Percentiles rank a stretch among this genome's conserved stretches.
These are phyloP conservation scores for Venustaconcha ellipsiformis DNA, from an alignment of 1,140 invertebrate species.

Conservation along the genomic window DNA sequence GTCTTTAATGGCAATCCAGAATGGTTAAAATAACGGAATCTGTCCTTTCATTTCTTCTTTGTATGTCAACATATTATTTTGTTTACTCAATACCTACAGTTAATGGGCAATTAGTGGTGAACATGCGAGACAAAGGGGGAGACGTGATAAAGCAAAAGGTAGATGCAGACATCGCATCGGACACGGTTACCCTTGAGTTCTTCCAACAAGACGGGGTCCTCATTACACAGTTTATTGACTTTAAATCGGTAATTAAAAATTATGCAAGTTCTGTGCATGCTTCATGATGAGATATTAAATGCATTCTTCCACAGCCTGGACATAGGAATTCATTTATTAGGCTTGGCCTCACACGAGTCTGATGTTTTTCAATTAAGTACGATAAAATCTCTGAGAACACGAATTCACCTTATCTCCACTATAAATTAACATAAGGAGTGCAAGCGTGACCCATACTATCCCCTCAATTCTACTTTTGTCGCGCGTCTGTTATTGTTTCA, in stretches of 20 bases:
- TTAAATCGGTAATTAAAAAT: slow-evolving; percentile 83
- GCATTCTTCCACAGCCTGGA: neutral
- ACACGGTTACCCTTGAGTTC: slow-evolving; percentile 89
- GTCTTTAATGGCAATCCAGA: too few species aligned
- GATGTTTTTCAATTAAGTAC: too few species aligned
- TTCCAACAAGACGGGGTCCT: slow-evolving; percentile 90
- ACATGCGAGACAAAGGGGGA: slow-evolving; percentile 79
- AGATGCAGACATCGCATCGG: slow-evolving; percentile 88
- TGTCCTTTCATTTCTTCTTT: too few species aligned
- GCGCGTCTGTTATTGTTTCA: too few species aligned
- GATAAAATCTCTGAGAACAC: too few species aligned
- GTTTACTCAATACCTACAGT: neutral
- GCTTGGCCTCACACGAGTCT: too few species aligned
- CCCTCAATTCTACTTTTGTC: too few species aligned
- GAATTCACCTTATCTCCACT: too few species aligned
- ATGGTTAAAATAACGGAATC: too few species aligned
- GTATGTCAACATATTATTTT: neutral
- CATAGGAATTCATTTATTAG: neutral
- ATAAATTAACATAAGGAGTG: too few species aligned
- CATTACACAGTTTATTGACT: slow-evolving; percentile 93
- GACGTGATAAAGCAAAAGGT: slow-evolving; percentile 94
- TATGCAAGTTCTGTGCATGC: neutral
- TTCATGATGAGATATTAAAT: neutral
- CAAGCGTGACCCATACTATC: too few species aligned
- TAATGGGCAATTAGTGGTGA: slow-evolving; percentile 58